These are phyloP conservation scores for Dipodomys stephensi DNA, from an alignment of 2,113 vertebrate species.

Conservation along the genomic window DNA sequence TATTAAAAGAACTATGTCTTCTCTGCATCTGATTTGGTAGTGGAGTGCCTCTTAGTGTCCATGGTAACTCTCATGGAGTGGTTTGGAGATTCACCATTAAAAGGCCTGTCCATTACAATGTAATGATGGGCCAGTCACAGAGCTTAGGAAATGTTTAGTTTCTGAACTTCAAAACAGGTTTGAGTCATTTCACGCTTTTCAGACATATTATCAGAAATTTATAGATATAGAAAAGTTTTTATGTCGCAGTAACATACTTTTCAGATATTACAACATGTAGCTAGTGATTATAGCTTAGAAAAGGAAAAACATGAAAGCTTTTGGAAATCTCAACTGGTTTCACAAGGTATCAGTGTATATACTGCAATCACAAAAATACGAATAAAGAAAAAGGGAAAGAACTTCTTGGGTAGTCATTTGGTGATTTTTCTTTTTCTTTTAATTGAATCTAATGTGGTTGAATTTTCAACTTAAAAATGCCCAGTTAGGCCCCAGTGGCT, in stretches of 20 bases:
- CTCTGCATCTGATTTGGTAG: conserved; percentile 50
- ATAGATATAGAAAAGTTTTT: not conserved
- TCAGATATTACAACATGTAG: conserved; percentile 22
- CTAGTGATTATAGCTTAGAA: conserved; percentile 2
- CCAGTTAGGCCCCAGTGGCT: not conserved
- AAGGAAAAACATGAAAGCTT: not conserved
- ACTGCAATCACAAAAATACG: conserved; percentile 34
- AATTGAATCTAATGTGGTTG: not conserved
- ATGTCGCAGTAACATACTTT: not conserved
- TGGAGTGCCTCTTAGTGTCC: conserved; percentile 57
- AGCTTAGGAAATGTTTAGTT: conserved; percentile 30
- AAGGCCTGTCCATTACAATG: conserved; percentile 52
- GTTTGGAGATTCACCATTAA: conserved; percentile 49
- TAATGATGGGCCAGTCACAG: conserved; percentile 20
- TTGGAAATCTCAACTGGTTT: conserved; percentile 50
- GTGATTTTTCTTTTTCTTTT: not conserved
- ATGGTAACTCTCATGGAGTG: conserved; percentile 57
- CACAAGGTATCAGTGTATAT: not conserved
- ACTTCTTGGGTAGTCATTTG: not conserved
- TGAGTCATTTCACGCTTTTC: conserved; percentile 7
- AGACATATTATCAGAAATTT: conserved; percentile 9
- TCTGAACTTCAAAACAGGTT: conserved; percentile 62
- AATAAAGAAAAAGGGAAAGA: not conserved
- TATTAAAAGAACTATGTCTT: conserved; percentile 2
- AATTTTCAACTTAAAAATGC: conserved; percentile 53